Conservation (phyloP, 2,113 vertebrate genomes). For the Pipra filicauda region DNA sequence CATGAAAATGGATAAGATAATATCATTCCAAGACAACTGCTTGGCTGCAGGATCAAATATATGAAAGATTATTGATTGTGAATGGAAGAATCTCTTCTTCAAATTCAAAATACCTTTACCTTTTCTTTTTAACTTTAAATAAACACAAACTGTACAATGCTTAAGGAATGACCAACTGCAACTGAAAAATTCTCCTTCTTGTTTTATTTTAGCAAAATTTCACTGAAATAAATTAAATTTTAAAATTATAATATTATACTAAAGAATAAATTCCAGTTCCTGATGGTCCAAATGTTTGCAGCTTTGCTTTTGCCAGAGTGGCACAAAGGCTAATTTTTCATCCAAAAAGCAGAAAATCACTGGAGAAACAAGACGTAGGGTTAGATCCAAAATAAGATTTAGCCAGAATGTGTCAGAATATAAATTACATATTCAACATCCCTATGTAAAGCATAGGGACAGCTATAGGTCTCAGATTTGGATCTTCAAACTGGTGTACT, state of each 20-base stretch:
- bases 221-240: not conserved
- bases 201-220: not conserved
- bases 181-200: not conserved
- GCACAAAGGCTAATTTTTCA: not conserved
- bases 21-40: not conserved
- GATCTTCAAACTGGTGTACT: not conserved
- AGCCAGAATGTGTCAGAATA: not conserved
- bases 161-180: not conserved
- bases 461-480: not conserved
- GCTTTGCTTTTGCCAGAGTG: not conserved
- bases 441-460: not conserved
- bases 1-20: not conserved
- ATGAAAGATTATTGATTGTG: not conserved
- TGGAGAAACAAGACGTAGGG: not conserved
- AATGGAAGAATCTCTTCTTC: not conserved
- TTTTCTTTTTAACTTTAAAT: not conserved
- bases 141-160: rapidly evolving
- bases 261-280: not conserved
- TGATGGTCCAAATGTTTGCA: not conserved
- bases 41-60: not conserved
- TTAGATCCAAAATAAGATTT: not conserved
- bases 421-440: not conserved
- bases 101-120: not conserved
- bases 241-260: not conserved
- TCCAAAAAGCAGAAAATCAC: not conserved